Base-by-base conservation (phyloP, 2,113 vertebrate species). In the Archocentrus centrarchus region DNA sequence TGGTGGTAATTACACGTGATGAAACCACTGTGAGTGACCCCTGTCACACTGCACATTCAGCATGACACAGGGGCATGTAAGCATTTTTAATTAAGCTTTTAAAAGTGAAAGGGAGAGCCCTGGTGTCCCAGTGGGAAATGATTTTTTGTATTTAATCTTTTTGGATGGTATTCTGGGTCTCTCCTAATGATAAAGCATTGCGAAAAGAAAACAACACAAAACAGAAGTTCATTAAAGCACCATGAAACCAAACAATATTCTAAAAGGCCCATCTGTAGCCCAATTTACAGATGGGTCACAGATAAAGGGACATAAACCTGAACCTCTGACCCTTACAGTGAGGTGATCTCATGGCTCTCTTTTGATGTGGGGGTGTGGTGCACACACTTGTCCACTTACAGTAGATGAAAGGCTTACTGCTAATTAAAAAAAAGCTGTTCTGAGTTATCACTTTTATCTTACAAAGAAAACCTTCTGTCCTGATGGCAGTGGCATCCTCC, bases 51-150 rank as follows among this genome's bases (percentile, higher is more conserved):
- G 4, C 41, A 13, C 24, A 50, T 30, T 70, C 41, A 70, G 9
- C 7, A 20, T 2, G 41, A 50, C 66, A 70, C 17, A 0, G 41
- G 24, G 24, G 15, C 41, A 70, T 70, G 24, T 70, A 3, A 30
- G 66, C 30, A 30, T 11, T 50, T 70, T 70, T 50, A 30, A 70
- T 20, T 50, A 50, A 70, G 24, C 64, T 47, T 68, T 68, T 47
- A 68, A 18, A 11, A 11, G 10, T 50, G 11, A 24, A 50, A 30
- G 24, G 15, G 0, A 30, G 24, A 70, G 24, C 66, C 41, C 15
- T 15, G 18, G 24, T 11, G 9, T 50, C 24, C 66, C 66, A 30
- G 15, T 18, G 41, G 64, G 15, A 68, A 68, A 50, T 14, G 39
- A 47, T 50, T 17, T 44, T 70, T 30, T 30, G 9, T 14, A 50